phyloP scores from a whole-genome alignment of 2,888 invertebrate species.

The Rhogogaster chlorosoma region DNA sequence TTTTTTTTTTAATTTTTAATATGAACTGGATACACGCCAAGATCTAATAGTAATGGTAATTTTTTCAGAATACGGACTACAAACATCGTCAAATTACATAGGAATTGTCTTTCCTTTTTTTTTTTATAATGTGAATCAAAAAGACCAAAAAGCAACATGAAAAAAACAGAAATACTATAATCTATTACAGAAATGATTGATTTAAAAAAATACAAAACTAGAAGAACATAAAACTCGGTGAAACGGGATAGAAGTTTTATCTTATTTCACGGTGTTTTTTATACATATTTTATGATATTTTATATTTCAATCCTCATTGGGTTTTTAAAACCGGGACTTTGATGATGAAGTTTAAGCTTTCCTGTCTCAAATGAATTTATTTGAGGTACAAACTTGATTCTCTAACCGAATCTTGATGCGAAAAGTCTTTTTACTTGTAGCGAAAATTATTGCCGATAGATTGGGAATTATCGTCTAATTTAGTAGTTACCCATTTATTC shows the following conservation, averaged over 20 bases:
- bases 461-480: background rate
- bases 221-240: background rate
- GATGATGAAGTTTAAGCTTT: background rate
- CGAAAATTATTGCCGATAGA: background rate
- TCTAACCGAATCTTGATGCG: background rate
- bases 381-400: background rate
- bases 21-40: no score
- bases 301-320: background rate
- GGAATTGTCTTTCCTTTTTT: background rate
- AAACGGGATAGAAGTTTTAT: background rate
- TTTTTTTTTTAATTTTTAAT: no score
- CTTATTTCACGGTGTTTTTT: background rate
- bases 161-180: background rate
- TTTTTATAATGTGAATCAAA: background rate
- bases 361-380: background rate
- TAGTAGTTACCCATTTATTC: background rate
- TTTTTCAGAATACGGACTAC: no score
- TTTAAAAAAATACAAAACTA: background rate
- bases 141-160: background rate
- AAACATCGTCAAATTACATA: no score
- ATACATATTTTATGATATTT: background rate
- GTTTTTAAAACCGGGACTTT: background rate
- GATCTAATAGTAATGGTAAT: no score
- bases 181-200: background rate
- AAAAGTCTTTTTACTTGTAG: background rate